Percentiles rank a stretch among this genome's conserved stretches.
phyloP scores from a whole-genome alignment of 2,888 invertebrate genomes.

The Drosophila rellima region DNA sequence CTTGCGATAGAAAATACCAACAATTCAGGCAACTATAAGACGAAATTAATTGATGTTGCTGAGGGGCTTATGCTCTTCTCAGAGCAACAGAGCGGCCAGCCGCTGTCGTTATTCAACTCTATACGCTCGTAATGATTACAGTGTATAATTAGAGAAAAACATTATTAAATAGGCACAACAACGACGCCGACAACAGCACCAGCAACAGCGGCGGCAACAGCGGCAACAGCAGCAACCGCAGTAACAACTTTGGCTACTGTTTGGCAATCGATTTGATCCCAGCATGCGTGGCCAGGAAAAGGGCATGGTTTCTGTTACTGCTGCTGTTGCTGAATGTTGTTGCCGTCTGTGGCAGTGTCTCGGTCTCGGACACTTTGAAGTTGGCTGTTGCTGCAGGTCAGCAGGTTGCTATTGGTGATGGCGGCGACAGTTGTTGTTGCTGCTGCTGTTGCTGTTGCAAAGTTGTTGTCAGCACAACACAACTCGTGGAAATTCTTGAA shows the following conservation, averaged over 20 bases:
- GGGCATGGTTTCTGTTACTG: slow-evolving; percentile 48
- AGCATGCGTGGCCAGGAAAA: slow-evolving; percentile 49
- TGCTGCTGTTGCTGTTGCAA: slow-evolving; percentile 33
- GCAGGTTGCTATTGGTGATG: slow-evolving; percentile 69
- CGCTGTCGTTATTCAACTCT: neutral
- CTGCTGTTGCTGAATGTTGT: slow-evolving; percentile 1
- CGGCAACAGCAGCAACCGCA: slow-evolving; percentile 30
- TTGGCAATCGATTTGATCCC: slow-evolving; percentile 70
- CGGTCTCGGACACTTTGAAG: slow-evolving; percentile 67
- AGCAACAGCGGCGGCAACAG: slow-evolving; percentile 5
- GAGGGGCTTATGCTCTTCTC: neutral
- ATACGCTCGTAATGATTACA: neutral
- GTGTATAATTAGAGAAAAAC: slow-evolving; percentile 11
- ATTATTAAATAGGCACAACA: slow-evolving; percentile 35
- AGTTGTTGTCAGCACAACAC: slow-evolving; percentile 65
- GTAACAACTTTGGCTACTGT: slow-evolving; percentile 69
- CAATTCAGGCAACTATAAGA: neutral
- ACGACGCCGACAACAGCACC: slow-evolving; percentile 4
- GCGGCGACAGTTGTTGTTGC: slow-evolving; percentile 50
- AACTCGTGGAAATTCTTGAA: slow-evolving; percentile 83
- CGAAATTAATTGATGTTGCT: neutral
- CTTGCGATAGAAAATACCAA: too few species aligned
- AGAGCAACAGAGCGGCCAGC: neutral
- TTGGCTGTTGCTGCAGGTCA: slow-evolving; percentile 66
- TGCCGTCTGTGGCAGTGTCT: slow-evolving; percentile 9